Base-by-base conservation (phyloP, 2,888 invertebrate species). In the Abrostola tripartita region DNA sequence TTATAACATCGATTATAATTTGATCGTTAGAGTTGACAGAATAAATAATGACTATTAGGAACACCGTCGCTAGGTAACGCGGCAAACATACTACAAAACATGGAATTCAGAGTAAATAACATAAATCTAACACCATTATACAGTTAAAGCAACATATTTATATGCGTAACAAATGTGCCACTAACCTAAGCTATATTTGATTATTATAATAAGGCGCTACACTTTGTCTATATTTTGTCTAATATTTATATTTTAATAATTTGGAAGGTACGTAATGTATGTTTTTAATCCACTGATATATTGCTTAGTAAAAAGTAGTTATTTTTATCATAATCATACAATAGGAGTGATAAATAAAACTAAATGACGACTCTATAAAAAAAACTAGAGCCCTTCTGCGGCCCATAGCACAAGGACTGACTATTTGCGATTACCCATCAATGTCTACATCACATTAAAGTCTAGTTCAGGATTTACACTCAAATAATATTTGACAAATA, bases 141-240 rank as follows among this genome's bases (percentile, higher is more conserved):
- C 5, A 57, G 0, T 35, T 61, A 61, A 36, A 53, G 41, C 50
- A 55, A 72, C 42, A 44, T 52, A 61, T 52, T 57, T 52, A 10
- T 52, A 49, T 59, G 53, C 56, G 57, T 62, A 73, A 68, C 40
- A 11, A 36, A 61, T 42, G 58, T 72, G 61, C 57, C 61, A 53
- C 12, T 51, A 24, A 24, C 36, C 47, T 44, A 55, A 0, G 10
- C 38, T 47, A 51, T n/a, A 42, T 57, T 36, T 57, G 14, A 69
- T 40, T 41, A 41, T 52, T 10, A 9, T 38, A 40, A 10, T 24
- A 14, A n/a, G 47, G 49, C 68, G 49, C 54, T 55, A 56, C 55
- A 68, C 55, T 62, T 58, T 24, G 38, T 5, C 9, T 42, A 35
- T 6, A n/a, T 8, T 14, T 41, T 49, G 1, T 7, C 36, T 0